Percentiles rank a stretch among this genome's conserved stretches.
Conservation (phyloP, 2,888 invertebrate species). For the Microctonus hyperodae region DNA sequence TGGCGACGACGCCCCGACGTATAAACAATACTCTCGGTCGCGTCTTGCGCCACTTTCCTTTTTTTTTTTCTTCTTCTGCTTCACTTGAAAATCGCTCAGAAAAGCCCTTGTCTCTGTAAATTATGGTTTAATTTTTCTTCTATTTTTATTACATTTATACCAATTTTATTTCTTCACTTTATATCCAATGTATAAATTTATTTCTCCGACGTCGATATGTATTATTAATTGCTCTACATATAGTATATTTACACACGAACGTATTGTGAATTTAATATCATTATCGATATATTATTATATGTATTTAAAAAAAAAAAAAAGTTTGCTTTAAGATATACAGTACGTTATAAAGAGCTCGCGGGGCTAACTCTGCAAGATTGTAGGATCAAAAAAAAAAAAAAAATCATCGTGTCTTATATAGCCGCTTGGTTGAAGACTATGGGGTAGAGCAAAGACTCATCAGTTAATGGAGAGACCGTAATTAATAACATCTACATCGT, state of each 20-base stretch:
- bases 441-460: constrained; percentile 41
- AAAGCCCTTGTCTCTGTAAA: not conserved
- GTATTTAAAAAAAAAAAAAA: not conserved
- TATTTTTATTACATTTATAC: not conserved
- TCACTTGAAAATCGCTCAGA: not conserved
- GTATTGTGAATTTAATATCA: not conserved
- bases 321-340: not conserved
- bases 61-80: not conserved
- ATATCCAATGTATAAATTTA: not conserved
- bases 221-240: not conserved
- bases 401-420: not conserved
- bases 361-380: not conserved
- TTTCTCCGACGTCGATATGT: not conserved
- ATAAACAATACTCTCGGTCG: constrained; percentile 31
- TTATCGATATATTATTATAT: not conserved
- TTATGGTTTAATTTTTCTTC: not conserved
- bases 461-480: constrained; percentile 54
- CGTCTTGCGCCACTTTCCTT: not conserved
- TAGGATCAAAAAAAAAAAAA: not conserved
- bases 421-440: constrained; percentile 17
- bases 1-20: constrained; percentile 27
- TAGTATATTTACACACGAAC: too few species aligned
- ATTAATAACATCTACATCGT: constrained; percentile 54
- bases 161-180: not conserved
- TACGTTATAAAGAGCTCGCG: not conserved